Base-by-base conservation (phyloP, 2,888 invertebrate species). In the Drosophila limbata region DNA sequence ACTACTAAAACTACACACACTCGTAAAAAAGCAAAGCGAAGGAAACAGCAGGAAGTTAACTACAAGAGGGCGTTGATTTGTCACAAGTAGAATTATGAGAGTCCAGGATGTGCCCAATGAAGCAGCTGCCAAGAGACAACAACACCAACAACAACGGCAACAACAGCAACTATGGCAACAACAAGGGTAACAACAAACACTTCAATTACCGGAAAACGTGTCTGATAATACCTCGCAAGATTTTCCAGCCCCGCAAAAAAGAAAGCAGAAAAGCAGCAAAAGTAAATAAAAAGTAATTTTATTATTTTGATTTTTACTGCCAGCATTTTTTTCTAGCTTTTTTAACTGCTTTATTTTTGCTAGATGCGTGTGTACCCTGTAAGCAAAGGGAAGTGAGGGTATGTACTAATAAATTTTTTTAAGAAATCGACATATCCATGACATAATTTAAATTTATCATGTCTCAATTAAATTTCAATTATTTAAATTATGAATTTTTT, bases 201-300 rank as follows among this genome's bases (percentile, higher is more conserved):
- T 88, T 89, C 82, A 90, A 89, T 86, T 84, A 86, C 90, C 81
- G 90, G 89, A 90, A 89, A 90, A 90, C 90, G 89, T 90, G 90
- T 90, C 79, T 65, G 80, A 82, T 87, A 89, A 83, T 87, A 87
- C 89, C 86, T 81, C 52, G 63, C 35, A 52, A 75, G 71, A 84
- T 72, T 77, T 74, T 44, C 44, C 53, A 53, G 68, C 70, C 57
- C 71, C 73, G 33, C 57, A 35, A 19, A 31, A 69, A 40, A 37
- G 47, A 31, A 47, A 5, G 17, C 17, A 40, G 28, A 44, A 42
- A 42, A n/a, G 35, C 50, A 25, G 40, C 50, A 55, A 78, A 86
- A 78, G 86, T 85, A 76, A 79, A 85, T 88, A 79, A 85, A 81
- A 86, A 76, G 73, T 88, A 72, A 81, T 89, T 89, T 85, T 83